These are phyloP conservation scores for Murina feae DNA, from an alignment of 2,113 vertebrate genomes.

Conservation along the genomic window DNA sequence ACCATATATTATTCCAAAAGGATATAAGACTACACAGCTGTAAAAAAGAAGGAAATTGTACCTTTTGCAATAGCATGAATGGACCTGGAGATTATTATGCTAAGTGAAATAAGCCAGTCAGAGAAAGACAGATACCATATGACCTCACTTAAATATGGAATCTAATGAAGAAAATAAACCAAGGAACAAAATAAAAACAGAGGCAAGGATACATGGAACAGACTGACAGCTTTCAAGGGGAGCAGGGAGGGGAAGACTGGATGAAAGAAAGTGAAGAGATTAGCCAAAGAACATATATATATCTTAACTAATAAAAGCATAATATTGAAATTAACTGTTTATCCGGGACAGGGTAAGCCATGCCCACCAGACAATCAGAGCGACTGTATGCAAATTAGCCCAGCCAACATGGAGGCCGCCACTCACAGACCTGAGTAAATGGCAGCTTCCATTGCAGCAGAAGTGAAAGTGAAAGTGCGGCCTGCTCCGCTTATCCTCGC, in stretches of 20 bases:
- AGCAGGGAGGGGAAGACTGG: not conserved
- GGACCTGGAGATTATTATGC: not conserved
- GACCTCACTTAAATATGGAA: not conserved
- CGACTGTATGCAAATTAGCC: too few relatives aligned
- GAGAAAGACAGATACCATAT: not conserved
- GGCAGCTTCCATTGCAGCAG: too few relatives aligned
- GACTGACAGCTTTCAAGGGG: not conserved
- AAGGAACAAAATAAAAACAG: not conserved
- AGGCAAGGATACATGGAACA: not conserved
- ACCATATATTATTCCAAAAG: not conserved
- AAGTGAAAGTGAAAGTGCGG: too few relatives aligned
- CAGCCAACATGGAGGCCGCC: too few relatives aligned
- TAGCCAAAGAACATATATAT: not conserved
- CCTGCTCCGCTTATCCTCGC: too few relatives aligned
- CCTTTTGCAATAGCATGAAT: not conserved
- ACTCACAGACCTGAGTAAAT: too few relatives aligned
- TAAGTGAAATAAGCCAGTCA: not conserved
- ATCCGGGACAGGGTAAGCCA: too few relatives aligned
- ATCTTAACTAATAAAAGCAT: too few relatives aligned
- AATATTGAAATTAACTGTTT: too few relatives aligned
- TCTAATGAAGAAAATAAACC: not conserved
- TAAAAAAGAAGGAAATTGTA: not conserved
- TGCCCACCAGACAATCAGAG: too few relatives aligned
- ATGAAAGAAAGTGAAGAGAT: not conserved
- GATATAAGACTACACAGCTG: not conserved